Base-by-base conservation (phyloP, 1,140 invertebrate species). In the Melipona quadrifasciata region DNA sequence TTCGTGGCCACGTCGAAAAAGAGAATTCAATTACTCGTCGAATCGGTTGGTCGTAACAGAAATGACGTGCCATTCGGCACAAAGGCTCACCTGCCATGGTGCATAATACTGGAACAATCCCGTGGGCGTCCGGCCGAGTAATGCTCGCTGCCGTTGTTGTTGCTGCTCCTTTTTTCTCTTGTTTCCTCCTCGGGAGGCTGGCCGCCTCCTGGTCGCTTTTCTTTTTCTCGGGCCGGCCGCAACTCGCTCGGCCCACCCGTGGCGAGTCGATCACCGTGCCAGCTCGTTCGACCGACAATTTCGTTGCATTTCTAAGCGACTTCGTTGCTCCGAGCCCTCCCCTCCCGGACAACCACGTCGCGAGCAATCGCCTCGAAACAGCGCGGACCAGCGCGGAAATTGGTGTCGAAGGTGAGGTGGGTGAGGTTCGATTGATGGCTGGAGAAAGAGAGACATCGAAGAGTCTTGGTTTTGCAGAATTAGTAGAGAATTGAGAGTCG, bases 101-200 rank as follows among this genome's bases (percentile, higher is more conserved):
- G 68, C 84, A 90, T 82, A 90, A 92, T 92, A 89, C 86, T 90
- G 88, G 90, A 92, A 92, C 90, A 92, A 92, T 91, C 83, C 88
- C 79, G 90, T 90, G 89, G 90, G 91, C 90, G 91, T 87, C 64
- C 85, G 81, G 85, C 57, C 82, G 85, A 86, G 78, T 87, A 86
- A 87, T 81, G 78, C 86, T 85, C 57, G 88, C 80, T 89, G 86
- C 85, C 72, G 73, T 89, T 80, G 87, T 87, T 81, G 74, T 73
- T 86, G 83, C 70, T 86, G 84, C 75, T 77, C 81, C 71, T 73
- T 77, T 79, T 87, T 75, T 80, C 68, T 71, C 61, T 67, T 77
- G 27, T 80, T 85, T 82, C 74, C 55, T 77, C 67, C 73, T 24
- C 12, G n/a, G 39, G 34, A 24, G 47, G 16, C 55, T 27, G 47